Evolutionary conservation across 2,113 vertebrate genomes (phyloP), one percentile per base, ranked within the genome.

Genomic region (Bujurquina vittata): DNA sequence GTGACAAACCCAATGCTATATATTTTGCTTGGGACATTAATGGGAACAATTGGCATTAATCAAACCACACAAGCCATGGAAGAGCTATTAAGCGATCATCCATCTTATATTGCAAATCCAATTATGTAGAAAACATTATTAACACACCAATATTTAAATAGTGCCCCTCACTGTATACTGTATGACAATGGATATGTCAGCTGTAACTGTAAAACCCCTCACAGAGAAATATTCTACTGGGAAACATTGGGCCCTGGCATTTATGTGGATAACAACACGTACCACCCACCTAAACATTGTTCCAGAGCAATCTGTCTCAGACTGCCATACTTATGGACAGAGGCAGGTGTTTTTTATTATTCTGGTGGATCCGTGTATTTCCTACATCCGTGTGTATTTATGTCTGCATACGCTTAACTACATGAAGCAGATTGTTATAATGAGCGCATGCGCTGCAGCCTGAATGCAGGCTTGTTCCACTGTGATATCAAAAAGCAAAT

Each of bases 51-150:
- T 69, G 40, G 14, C 40, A 69, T 49, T 69, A 63, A 88, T 81
- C 29, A 73, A 14, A 23, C 14, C 18, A n/a, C 31, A 5, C 5
- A 6, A 26, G n/a, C 55, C 55, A 12, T 7, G 3, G 15, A 23
- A 65, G 54, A 56, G 10, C 12, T 52, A 69, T 31, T 7, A 69
- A 83, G 37, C n/a, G 81, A 37, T n/a, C 18, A 35, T 84, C 29
- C 52, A 77, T 82, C 85, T 57, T 72, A 23, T n/a, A 61, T 14
- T 52, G 18, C 37, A 31, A 83, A 85, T 75, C 63, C 46, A 80
- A 54, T 83, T 87, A 63, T 18, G 20, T 31, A 23, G 26, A 61
- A 69, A 61, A 56, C 65, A 79, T 75, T 20, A 77, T 81, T 79
- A 72, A 62, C 1, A 18, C 4, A 31, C 52, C 76, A 78, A 78